Evolutionary conservation across 2,888 invertebrate genomes (phyloP).

Genomic region (Melinaea marsaeus): DNA sequence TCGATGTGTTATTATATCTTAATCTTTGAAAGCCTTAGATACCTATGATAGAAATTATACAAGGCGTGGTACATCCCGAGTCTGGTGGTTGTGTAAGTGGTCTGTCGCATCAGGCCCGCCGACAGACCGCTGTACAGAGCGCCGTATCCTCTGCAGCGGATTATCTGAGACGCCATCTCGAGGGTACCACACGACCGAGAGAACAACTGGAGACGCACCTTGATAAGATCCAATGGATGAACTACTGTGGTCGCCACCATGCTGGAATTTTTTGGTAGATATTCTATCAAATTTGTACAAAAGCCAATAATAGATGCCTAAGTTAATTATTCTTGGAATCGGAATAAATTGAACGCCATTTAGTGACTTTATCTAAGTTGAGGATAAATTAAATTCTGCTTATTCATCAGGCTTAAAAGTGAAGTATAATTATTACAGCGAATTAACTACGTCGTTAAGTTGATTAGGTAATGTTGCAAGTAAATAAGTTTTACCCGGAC

Average conservation of each 20-base stretch:
- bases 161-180: slow-evolving; percentile 80
- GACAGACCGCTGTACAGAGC: slow-evolving; percentile 92
- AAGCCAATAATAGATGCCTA: too few species aligned
- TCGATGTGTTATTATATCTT: too few species aligned
- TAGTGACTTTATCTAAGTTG: too few species aligned
- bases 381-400: too few species aligned
- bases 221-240: slow-evolving; percentile 96
- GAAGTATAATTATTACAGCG: too few species aligned
- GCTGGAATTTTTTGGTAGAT: slow-evolving; percentile 66
- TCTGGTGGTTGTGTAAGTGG: slow-evolving; percentile 95
- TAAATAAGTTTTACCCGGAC: slow-evolving; percentile 29
- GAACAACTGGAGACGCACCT: slow-evolving; percentile 96
- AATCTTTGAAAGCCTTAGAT: slow-evolving; percentile 1
- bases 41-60: slow-evolving; percentile 83
- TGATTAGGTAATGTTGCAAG: too few species aligned
- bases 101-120: slow-evolving; percentile 93
- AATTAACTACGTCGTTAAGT: too few species aligned
- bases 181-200: slow-evolving; percentile 85
- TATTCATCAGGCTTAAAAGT: too few species aligned
- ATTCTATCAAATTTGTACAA: too few species aligned
- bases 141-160: slow-evolving; percentile 87
- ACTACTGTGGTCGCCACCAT: slow-evolving; percentile 94
- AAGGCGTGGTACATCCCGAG: slow-evolving; percentile 93
- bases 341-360: too few species aligned
- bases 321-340: too few species aligned